Percentiles rank a stretch among this genome's conserved stretches.
Evolutionary conservation across 1,140 invertebrate genomes (phyloP).

Genomic region (Chironomus tepperi): DNA sequence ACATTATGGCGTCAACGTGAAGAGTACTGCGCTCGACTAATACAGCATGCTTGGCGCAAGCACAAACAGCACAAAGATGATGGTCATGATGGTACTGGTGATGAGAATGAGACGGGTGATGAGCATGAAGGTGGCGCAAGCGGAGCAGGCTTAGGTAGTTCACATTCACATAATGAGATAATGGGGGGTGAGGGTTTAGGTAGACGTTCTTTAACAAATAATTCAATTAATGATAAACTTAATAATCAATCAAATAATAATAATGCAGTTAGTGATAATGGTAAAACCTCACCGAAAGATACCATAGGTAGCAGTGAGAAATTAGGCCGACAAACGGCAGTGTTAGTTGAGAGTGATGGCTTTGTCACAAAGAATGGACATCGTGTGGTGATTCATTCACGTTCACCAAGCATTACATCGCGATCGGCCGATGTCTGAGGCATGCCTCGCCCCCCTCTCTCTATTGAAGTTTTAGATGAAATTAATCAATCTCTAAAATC

Average conservation of each 20-base stretch:
- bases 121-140: conserved; percentile 32
- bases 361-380: conserved; percentile 74
- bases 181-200: conserved; percentile 28
- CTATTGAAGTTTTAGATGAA: conserved; percentile 32
- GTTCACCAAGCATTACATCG: conserved; percentile 71
- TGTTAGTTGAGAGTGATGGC: conserved; percentile 72
- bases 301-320: conserved; percentile 37
- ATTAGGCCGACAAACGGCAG: conserved; percentile 57
- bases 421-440: conserved; percentile 72
- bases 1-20: conserved; percentile 91
- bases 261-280: conserved; percentile 4
- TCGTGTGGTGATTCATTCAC: conserved; percentile 79
- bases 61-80: conserved; percentile 61
- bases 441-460: conserved; percentile 49
- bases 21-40: conserved; percentile 89
- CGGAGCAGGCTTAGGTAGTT: conserved; percentile 30
- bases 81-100: conserved; percentile 44
- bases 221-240: not conserved
- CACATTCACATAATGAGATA: conserved; percentile 33
- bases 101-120: conserved; percentile 32
- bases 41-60: conserved; percentile 88
- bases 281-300: conserved; percentile 28
- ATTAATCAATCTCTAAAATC: conserved; percentile 11
- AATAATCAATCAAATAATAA: not conserved
- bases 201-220: conserved; percentile 3